These are phyloP conservation scores for Melanotaenia pygmaea DNA, from an alignment of 2,797 vertebrate species.

Conservation along the genomic window DNA sequence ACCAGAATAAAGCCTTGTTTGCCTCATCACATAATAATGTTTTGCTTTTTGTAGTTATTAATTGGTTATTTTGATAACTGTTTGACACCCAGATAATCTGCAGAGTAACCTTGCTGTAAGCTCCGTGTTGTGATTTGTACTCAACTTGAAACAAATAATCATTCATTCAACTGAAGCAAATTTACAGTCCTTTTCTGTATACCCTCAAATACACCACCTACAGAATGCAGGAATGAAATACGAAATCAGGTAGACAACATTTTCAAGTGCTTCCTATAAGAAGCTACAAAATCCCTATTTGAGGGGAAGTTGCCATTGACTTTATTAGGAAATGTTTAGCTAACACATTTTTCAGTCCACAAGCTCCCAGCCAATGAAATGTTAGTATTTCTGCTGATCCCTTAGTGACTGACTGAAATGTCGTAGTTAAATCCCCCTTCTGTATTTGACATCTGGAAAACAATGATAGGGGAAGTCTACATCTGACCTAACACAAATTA, in stretches of 20 bases:
- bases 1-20: constrained; percentile 17
- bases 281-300: not conserved
- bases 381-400: constrained; percentile 15
- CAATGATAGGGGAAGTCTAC: constrained; percentile 19
- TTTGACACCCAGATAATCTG: not conserved
- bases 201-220: not conserved
- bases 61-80: not conserved
- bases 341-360: not conserved
- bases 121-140: not conserved
- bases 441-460: constrained; percentile 23
- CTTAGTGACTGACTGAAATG: constrained; percentile 20
- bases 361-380: not conserved
- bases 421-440: constrained; percentile 28
- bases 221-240: not conserved
- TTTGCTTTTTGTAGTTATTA: constrained; percentile 7
- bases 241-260: not conserved
- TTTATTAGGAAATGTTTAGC: not conserved
- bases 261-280: not conserved
- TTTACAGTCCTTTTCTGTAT: not conserved
- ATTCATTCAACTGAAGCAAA: not conserved
- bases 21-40: not conserved
- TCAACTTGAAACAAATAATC: not conserved
- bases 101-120: constrained; percentile 6
- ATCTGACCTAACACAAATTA: constrained; percentile 11
- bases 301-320: not conserved